Evolutionary conservation across 2,888 invertebrate genomes (phyloP).

Genomic region (Pyrgus malvae): DNA sequence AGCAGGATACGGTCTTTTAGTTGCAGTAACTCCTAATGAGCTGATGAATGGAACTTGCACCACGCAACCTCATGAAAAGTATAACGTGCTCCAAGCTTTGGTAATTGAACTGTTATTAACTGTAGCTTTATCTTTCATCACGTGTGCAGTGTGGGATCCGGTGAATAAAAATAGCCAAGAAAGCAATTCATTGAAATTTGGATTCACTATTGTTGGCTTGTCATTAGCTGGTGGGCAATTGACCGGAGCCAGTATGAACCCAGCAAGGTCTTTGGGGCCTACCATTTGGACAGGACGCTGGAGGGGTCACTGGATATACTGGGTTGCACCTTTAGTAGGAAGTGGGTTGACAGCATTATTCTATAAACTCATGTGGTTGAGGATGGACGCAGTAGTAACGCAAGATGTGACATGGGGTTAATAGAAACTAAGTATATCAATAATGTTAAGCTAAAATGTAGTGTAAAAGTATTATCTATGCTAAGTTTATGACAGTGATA

Average conservation of each 20-base stretch:
- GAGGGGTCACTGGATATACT: constrained; percentile 86
- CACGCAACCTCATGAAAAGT: constrained; percentile 77
- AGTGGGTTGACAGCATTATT: constrained; percentile 48
- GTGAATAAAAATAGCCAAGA: constrained; percentile 85
- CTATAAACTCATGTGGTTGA: constrained; percentile 54
- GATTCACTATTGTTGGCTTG: constrained; percentile 83
- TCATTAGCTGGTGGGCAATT: constrained; percentile 85
- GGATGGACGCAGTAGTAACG: constrained; percentile 30
- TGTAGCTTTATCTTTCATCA: constrained; percentile 83
- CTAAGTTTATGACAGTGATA: too few species aligned
- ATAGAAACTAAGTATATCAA: not conserved
- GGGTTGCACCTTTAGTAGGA: constrained; percentile 83
- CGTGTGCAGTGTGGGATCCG: constrained; percentile 88
- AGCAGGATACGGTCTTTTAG: constrained; percentile 85
- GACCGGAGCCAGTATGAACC: constrained; percentile 88
- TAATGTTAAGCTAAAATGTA: too few species aligned
- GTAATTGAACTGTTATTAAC: constrained; percentile 85
- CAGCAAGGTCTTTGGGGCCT: constrained; percentile 86
- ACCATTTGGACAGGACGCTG: constrained; percentile 86
- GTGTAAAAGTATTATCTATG: too few species aligned
- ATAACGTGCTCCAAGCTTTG: constrained; percentile 78
- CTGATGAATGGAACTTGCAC: constrained; percentile 79
- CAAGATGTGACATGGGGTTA: not conserved
- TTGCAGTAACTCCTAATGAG: constrained; percentile 68
- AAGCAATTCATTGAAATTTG: constrained; percentile 85